Evolutionary conservation across 2,113 vertebrate genomes (phyloP).

Genomic region (Megaceryle maxima): DNA sequence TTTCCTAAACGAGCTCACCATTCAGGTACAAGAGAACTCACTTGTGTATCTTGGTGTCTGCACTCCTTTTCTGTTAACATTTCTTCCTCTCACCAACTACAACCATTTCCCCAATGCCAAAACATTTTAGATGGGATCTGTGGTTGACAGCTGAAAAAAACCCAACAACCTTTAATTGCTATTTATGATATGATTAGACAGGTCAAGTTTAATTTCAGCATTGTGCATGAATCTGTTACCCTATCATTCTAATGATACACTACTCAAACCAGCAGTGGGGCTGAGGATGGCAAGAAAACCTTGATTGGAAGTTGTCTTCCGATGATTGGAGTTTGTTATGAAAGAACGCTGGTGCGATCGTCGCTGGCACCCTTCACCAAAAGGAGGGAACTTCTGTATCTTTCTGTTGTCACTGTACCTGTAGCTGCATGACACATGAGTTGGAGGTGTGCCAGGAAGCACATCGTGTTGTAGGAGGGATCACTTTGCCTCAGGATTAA

Average conservation of each 20-base stretch:
- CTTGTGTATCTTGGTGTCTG: neutral
- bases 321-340: slow-evolving; percentile 39
- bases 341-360: neutral
- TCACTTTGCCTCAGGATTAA: neutral
- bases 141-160: neutral
- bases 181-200: neutral
- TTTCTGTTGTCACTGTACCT: neutral
- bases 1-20: neutral
- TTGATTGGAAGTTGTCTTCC: slow-evolving; percentile 59
- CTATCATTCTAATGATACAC: slow-evolving; percentile 56
- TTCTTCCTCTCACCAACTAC: neutral
- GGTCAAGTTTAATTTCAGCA: slow-evolving; percentile 39
- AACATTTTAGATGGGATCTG: neutral
- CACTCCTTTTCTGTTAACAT: neutral
- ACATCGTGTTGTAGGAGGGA: neutral
- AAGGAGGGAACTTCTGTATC: neutral
- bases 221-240: slow-evolving; percentile 15
- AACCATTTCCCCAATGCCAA: neutral
- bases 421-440: neutral
- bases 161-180: neutral
- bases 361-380: neutral
- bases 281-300: slow-evolving; percentile 18
- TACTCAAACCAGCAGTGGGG: slow-evolving; percentile 19
- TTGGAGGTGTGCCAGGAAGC: neutral
- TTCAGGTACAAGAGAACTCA: neutral